Conservation (phyloP, 2,113 vertebrate species). For the Leucoraja erinaceus region DNA sequence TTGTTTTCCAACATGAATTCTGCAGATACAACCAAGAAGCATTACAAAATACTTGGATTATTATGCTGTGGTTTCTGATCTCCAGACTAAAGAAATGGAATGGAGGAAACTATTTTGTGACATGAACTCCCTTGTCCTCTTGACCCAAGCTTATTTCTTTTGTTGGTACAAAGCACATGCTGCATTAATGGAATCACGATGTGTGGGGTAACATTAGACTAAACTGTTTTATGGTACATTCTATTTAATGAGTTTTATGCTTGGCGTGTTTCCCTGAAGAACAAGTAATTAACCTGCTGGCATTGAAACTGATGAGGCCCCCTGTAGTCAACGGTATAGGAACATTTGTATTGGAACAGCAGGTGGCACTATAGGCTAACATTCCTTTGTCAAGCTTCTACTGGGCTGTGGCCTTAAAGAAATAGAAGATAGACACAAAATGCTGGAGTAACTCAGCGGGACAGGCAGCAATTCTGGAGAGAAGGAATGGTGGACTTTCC, state of each 20-base stretch:
- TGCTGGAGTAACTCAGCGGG: no score
- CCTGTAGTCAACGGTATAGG: background rate
- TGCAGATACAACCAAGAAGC: background rate
- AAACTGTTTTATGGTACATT: conserved; percentile 4
- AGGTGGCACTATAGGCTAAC: conserved; percentile 21
- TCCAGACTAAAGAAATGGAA: background rate
- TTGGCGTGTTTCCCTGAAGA: background rate
- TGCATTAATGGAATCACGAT: background rate
- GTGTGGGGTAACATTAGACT: conserved; percentile 6
- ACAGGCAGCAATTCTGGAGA: no score
- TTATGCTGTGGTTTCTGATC: background rate
- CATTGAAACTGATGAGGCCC: background rate
- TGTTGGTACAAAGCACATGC: background rate
- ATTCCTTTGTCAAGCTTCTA: background rate
- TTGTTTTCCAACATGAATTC: background rate
- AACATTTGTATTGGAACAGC: background rate
- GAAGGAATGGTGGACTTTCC: no score
- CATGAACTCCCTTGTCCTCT: background rate
- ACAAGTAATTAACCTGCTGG: background rate
- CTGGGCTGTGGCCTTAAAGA: background rate
- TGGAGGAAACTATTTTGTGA: background rate
- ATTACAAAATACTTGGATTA: background rate
- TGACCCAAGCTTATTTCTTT: background rate
- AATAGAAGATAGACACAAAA: no score
- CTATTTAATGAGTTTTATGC: background rate